Base-by-base conservation (phyloP, 2,797 vertebrate genomes). In the Moxostoma hubbsi region DNA sequence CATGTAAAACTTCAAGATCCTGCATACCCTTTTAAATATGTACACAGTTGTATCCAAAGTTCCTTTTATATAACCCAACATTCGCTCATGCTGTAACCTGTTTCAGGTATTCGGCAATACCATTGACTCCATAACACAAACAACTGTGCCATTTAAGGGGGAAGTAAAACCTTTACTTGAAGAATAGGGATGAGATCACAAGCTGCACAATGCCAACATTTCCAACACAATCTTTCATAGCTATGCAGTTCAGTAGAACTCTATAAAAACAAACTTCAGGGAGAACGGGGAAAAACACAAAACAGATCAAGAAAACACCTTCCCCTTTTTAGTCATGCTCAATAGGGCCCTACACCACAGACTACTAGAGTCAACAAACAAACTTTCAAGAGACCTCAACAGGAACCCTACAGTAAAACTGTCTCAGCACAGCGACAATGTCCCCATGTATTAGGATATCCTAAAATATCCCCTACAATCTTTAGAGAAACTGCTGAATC, bases 311-410 rank as follows among this genome's bases (percentile, higher is more conserved):
- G 58, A 55, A 55, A 58, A 71, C 24, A 10, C 15, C 57, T 61
- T 54, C 10, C 57, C 7, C 24, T 24, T 24, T 24, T 24, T 24
- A 24, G 24, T 24, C 24, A 24, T 24, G 7, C 51, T 67, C 82
- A 77, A 73, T 54, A 83, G 82, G 84, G 75, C 82, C 82, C 73
- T 47, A 67, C 77, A 85, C 64, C 67, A 80, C 75, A 81, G 72
- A 85, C 51, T 62, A 70, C 79, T 36, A 84, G 59, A 88, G 81
- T 89, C 87, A 91, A 91, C 87, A 90, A 91, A 90, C 86, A 90
- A 55, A 54, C 64, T 61, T 12, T 6, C 57, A 11, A 9, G 67
- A 12, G 10, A 65, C 73, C 10, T 45, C 9, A 6, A 75, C 24
- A 24, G 9, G 4, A 62, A 24, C n/a, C 4, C 0, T 50, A 57